These are phyloP conservation scores for Koerneria pararmatus DNA, from an alignment of 2,888 invertebrate species.

Conservation along the genomic window DNA sequence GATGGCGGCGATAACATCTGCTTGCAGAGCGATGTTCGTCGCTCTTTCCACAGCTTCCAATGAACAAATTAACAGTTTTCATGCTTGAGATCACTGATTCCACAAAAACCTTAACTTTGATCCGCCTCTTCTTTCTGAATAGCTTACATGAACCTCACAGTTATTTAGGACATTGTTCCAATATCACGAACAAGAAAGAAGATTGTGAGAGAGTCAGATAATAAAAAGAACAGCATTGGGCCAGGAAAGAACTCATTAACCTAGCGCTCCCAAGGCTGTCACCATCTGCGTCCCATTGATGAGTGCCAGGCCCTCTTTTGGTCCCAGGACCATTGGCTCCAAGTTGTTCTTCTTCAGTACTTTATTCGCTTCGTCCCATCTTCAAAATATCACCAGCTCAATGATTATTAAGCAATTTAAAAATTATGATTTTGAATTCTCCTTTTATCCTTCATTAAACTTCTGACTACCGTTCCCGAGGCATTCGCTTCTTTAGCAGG, in stretches of 20 bases:
- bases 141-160: not conserved
- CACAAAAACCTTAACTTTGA: not conserved
- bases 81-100: not conserved
- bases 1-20: slow-evolving; percentile 70
- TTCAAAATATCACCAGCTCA: too few relatives aligned
- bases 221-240: not conserved
- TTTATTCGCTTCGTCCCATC: slow-evolving; percentile 53
- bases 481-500: too few relatives aligned
- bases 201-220: slow-evolving; percentile 13
- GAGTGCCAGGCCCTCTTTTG: slow-evolving; percentile 70
- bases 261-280: slow-evolving; percentile 69
- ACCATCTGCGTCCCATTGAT: slow-evolving; percentile 73
- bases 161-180: not conserved
- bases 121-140: slow-evolving; percentile 11
- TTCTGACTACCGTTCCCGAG: too few relatives aligned
- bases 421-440: too few relatives aligned
- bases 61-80: not conserved
- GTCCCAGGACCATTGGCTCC: slow-evolving; percentile 65
- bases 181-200: slow-evolving; percentile 4
- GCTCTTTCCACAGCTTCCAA: slow-evolving; percentile 67
- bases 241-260: slow-evolving; percentile 56
- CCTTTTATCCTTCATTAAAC: too few relatives aligned
- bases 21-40: slow-evolving; percentile 67
- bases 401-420: too few relatives aligned
- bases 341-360: slow-evolving; percentile 66